phyloP scores from a whole-genome alignment of 1,140 invertebrate species.

The Antheraea mylitta region DNA sequence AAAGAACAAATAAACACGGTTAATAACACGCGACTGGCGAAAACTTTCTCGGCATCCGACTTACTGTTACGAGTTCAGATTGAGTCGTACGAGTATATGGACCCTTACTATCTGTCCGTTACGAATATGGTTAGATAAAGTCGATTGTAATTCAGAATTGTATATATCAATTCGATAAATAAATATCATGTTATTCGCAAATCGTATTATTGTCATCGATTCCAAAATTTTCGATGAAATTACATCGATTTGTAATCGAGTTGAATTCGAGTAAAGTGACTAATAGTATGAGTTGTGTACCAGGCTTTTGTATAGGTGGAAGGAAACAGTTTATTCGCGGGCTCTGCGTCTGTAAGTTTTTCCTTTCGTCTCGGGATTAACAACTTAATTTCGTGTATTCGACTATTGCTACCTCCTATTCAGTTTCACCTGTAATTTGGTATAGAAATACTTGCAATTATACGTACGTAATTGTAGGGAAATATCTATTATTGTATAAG shows the following conservation, averaged over 20 bases:
- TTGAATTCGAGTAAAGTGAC: not conserved
- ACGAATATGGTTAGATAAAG: not conserved
- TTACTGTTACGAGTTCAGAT: not conserved
- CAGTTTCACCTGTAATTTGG: not conserved
- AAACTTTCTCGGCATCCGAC: not conserved
- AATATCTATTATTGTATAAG: no score
- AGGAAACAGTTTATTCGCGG: not conserved
- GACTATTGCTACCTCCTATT: not conserved
- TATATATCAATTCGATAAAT: no score
- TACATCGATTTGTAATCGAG: not conserved
- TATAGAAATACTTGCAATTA: not conserved
- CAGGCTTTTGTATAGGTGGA: not conserved
- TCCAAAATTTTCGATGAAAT: not conserved
- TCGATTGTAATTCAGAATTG: no score
- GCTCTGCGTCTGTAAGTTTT: not conserved
- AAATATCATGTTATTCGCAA: no score
- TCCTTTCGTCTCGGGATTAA: not conserved
- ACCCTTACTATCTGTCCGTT: not conserved
- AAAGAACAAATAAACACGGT: constrained; percentile 2
- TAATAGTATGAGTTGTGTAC: not conserved
- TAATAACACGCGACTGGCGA: not conserved
- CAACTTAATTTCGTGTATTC: not conserved
- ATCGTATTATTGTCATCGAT: no score
- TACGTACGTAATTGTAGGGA: no score
- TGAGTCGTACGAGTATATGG: not conserved